phyloP scores from a whole-genome alignment of 2,888 invertebrate genomes.

The Conomelus anceps region DNA sequence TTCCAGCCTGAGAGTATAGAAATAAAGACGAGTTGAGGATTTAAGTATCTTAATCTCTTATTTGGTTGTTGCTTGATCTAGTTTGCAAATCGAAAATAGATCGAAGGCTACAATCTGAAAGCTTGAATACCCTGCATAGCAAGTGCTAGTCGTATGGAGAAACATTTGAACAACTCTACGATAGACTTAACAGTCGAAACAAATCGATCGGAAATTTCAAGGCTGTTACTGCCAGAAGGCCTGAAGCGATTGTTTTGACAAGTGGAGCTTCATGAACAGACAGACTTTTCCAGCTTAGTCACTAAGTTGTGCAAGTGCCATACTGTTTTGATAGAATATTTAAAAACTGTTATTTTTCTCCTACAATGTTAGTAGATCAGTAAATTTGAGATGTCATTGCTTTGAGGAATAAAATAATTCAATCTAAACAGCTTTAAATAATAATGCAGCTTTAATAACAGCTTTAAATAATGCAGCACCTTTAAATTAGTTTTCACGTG shows the following conservation, averaged over 20 bases:
- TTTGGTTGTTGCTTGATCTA: not conserved
- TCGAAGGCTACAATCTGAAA: not conserved
- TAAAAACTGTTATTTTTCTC: too few species aligned
- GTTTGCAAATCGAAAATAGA: not conserved
- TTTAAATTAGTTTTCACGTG: too few species aligned
- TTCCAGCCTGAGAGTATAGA: too few species aligned
- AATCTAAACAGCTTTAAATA: too few species aligned
- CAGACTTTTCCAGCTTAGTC: not conserved
- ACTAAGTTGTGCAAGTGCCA: not conserved
- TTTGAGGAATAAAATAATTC: too few species aligned
- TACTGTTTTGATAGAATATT: too few species aligned
- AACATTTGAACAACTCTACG: not conserved
- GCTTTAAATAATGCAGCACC: too few species aligned
- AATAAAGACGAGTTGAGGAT: too few species aligned
- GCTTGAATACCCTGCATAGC: not conserved
- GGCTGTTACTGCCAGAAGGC: not conserved
- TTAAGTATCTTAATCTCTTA: too few species aligned
- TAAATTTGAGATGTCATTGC: too few species aligned
- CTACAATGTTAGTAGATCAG: too few species aligned
- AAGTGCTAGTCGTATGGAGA: not conserved
- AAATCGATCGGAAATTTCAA: not conserved
- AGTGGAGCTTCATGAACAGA: not conserved
- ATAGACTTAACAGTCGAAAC: not conserved
- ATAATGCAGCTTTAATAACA: too few species aligned
- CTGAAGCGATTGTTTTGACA: not conserved